A percentile compares a stretch with the other conserved stretches of the same genome.
phyloP scores from a whole-genome alignment of 1,140 invertebrate species.

The Wiebesia pumilae region DNA sequence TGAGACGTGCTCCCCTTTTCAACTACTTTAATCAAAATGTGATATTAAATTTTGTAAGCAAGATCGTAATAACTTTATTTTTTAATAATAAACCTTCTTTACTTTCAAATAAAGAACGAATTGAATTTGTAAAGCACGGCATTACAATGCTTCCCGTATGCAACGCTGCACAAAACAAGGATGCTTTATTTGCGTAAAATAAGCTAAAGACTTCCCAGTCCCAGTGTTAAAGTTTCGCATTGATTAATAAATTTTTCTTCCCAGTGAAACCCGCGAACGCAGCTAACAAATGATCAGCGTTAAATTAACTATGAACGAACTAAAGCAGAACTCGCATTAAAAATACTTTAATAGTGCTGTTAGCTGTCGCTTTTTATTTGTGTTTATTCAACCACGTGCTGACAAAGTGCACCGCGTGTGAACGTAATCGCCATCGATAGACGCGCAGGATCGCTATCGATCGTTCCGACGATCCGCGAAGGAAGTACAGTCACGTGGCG shows the following conservation, averaged over 20 bases:
- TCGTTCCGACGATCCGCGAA: not conserved
- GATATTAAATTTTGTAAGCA: not conserved
- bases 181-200: not conserved
- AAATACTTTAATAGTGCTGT: constrained; percentile 2
- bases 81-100: not conserved
- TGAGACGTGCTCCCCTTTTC: not conserved
- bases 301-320: not conserved
- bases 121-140: not conserved
- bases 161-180: not conserved
- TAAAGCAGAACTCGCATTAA: not conserved
- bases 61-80: not conserved
- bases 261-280: not conserved
- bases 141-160: not conserved
- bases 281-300: not conserved
- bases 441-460: not conserved
- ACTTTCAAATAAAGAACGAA: not conserved
- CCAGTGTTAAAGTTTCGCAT: not conserved
- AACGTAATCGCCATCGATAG: not conserved
- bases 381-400: not conserved
- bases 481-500: not conserved
- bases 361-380: not conserved
- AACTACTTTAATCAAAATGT: not conserved
- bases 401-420: constrained; percentile 8
- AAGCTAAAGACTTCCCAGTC: not conserved
- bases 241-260: not conserved